Evolutionary conservation across 2,113 vertebrate species (phyloP).

Genomic region (Panurus biarmicus): DNA sequence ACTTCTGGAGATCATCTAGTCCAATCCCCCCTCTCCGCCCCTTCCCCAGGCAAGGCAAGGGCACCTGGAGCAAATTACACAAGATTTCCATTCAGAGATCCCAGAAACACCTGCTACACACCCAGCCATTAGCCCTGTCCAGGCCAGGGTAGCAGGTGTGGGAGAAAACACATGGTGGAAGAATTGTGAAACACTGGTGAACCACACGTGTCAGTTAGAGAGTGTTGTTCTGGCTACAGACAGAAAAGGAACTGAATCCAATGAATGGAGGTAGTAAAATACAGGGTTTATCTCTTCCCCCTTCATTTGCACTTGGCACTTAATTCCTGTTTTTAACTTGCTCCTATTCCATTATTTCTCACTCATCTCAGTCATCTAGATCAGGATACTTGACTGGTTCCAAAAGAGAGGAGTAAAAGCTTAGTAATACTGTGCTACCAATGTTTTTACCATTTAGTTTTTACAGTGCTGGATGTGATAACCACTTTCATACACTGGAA

Average conservation of each 20-base stretch:
- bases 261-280: conserved; percentile 35
- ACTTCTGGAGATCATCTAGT: not conserved
- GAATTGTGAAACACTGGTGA: conserved; percentile 65
- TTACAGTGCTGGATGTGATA: not conserved
- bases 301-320: not conserved
- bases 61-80: not conserved
- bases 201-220: conserved; percentile 62
- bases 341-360: not conserved
- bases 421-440: not conserved
- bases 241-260: conserved; percentile 66
- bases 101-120: not conserved
- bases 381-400: not conserved
- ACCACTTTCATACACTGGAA: not conserved
- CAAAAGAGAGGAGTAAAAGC: not conserved
- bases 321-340: not conserved
- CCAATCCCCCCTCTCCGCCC: rapidly evolving
- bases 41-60: not conserved
- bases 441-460: not conserved
- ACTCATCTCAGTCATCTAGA: not conserved
- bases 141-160: not conserved
- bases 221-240: conserved; percentile 66
- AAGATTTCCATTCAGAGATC: not conserved
- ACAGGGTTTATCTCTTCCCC: rapidly evolving
- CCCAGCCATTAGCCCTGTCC: conserved; percentile 30
- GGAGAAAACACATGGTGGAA: conserved; percentile 54